Percentiles rank a stretch among this genome's conserved stretches.
Conservation (phyloP, 2,113 vertebrate genomes). For the Chrysochloris asiatica region DNA sequence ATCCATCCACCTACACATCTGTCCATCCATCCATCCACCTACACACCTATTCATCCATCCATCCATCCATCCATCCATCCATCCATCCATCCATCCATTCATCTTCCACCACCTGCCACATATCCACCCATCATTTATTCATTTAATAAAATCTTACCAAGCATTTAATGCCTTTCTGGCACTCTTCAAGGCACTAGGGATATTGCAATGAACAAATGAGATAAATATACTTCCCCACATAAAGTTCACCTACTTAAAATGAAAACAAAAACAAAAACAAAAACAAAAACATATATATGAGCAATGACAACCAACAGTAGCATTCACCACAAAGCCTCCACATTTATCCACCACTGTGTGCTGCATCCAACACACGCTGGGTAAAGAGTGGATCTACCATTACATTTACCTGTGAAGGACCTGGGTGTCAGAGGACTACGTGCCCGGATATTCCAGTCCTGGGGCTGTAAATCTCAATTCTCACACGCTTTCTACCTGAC, state of each 20-base stretch:
- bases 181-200: neutral
- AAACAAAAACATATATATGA: neutral
- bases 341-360: neutral
- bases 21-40: too few relatives aligned
- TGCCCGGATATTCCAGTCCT: neutral
- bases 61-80: too few relatives aligned
- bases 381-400: too few relatives aligned
- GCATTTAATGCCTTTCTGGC: neutral
- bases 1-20: too few relatives aligned
- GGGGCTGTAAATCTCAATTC: rapidly evolving
- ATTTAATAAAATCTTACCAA: neutral
- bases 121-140: too few relatives aligned
- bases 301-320: too few relatives aligned
- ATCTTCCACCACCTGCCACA: neutral
- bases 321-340: neutral
- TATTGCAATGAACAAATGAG: neutral
- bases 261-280: neutral
- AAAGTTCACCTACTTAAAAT: neutral
- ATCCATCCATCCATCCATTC: neutral
- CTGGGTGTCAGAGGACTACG: too few relatives aligned
- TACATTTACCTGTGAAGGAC: too few relatives aligned
- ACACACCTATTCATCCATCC: too few relatives aligned
- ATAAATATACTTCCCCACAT: neutral
- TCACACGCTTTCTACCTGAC: neutral
- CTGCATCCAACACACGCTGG: neutral